Evolutionary conservation across 2,888 invertebrate species (phyloP).

Genomic region (Polyommatus iphigenia): DNA sequence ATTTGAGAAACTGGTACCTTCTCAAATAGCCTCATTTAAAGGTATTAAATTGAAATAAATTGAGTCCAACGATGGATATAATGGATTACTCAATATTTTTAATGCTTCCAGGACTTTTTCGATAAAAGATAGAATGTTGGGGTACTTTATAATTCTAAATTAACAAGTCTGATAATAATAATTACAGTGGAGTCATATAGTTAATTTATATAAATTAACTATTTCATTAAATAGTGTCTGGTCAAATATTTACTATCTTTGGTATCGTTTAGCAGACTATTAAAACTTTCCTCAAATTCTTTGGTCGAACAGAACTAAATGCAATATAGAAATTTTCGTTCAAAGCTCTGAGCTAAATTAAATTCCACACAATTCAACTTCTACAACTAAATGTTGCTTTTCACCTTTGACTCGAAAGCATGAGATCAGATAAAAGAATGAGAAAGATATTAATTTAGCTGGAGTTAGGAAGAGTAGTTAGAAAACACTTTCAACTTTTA

Average conservation of each 20-base stretch:
- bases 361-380: slow-evolving; percentile 10
- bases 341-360: not conserved
- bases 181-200: too few relatives aligned
- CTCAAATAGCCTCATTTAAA: not conserved
- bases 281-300: slow-evolving; percentile 6
- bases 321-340: not conserved
- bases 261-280: not conserved
- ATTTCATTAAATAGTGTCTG: not conserved
- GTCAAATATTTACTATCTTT: not conserved
- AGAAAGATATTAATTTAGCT: not conserved
- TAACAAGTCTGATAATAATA: not conserved
- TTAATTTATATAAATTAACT: too few relatives aligned
- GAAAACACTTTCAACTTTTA: slow-evolving; percentile 44
- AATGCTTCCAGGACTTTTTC: too few relatives aligned
- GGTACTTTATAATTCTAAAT: not conserved
- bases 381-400: not conserved
- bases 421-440: slow-evolving; percentile 2
- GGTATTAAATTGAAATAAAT: not conserved
- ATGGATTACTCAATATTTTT: too few relatives aligned
- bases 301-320: not conserved
- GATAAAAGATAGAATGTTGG: not conserved
- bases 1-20: not conserved
- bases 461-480: slow-evolving; percentile 10
- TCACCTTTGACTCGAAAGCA: not conserved
- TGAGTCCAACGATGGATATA: too few relatives aligned